Percentiles rank a stretch among this genome's conserved stretches.
These are phyloP conservation scores for Oophaga pumilio DNA, from an alignment of 2,113 vertebrate genomes.

Conservation along the genomic window DNA sequence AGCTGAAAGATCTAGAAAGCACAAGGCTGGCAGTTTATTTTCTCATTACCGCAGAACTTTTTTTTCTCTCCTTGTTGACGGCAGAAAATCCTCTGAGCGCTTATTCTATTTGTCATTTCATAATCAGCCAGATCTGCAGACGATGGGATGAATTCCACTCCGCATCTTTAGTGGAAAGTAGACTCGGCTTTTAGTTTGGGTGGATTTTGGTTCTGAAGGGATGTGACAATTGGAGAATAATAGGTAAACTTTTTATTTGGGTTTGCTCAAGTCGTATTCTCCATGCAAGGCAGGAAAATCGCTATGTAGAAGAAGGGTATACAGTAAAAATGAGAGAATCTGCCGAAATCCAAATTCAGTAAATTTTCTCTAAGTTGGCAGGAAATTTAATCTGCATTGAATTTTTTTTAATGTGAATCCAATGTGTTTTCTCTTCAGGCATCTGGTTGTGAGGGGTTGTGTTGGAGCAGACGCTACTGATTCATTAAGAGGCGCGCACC, in stretches of 20 bases:
- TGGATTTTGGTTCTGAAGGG: background rate
- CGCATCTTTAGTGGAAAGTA: background rate
- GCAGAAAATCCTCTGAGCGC: background rate
- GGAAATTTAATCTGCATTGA: too few relatives aligned
- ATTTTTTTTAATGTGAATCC: too few relatives aligned
- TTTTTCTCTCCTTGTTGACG: background rate
- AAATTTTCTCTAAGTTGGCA: too few relatives aligned
- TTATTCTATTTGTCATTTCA: conserved; percentile 27
- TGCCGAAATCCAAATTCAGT: background rate
- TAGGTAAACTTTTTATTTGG: background rate
- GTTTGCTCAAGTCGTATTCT: background rate
- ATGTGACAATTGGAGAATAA: background rate
- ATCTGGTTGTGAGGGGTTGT: too few relatives aligned
- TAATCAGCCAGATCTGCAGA: conserved; percentile 33
- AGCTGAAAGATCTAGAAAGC: conserved; percentile 44
- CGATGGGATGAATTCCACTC: background rate
- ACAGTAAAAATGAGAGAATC: background rate
- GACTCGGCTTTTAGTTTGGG: background rate
- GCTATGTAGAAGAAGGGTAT: background rate
- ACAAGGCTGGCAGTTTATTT: conserved; percentile 52
- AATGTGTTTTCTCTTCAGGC: too few relatives aligned
- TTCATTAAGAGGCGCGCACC: too few relatives aligned
- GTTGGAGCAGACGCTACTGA: too few relatives aligned
- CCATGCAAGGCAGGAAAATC: background rate
- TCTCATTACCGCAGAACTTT: conserved; percentile 28